These are phyloP conservation scores for Rhinella marina DNA, from an alignment of 2,797 vertebrate species.

Conservation along the genomic window DNA sequence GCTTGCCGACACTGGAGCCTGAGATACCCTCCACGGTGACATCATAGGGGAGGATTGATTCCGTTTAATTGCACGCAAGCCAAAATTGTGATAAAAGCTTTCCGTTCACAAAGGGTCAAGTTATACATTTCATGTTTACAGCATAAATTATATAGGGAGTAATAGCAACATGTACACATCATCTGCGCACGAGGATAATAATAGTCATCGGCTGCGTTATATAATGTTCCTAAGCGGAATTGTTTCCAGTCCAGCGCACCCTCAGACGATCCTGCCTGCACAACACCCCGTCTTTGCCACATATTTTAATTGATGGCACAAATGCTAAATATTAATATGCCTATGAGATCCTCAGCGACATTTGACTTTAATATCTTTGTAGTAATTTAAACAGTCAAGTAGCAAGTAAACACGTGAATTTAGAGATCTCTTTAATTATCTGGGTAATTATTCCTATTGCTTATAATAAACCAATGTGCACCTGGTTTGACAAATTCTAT, in stretches of 20 bases:
- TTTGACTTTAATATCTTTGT: slow-evolving; percentile 55
- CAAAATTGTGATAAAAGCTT: background rate
- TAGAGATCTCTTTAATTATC: slow-evolving; percentile 56
- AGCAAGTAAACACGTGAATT: slow-evolving; percentile 50
- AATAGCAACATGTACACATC: background rate
- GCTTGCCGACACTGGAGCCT: background rate
- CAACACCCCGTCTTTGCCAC: background rate
- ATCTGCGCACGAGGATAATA: slow-evolving; percentile 28
- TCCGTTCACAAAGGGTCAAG: slow-evolving; percentile 3
- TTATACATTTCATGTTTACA: background rate
- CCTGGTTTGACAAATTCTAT: slow-evolving; percentile 46
- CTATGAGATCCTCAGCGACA: slow-evolving; percentile 31
- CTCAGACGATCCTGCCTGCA: background rate
- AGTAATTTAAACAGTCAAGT: slow-evolving; percentile 58
- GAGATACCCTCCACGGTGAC: background rate
- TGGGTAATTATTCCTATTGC: slow-evolving; percentile 57
- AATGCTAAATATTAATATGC: slow-evolving; percentile 45
- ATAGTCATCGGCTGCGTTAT: slow-evolving; percentile 37
- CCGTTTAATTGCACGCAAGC: background rate
- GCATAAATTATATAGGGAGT: slow-evolving; percentile 15
- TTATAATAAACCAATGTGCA: slow-evolving; percentile 59
- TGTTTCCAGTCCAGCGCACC: slow-evolving; percentile 24
- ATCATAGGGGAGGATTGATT: background rate
- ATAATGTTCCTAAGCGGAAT: slow-evolving; percentile 48
- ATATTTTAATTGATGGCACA: slow-evolving; percentile 32